A percentile compares a stretch with the other conserved stretches of the same genome.
Evolutionary conservation across 2,888 invertebrate genomes (phyloP).

Genomic region (Aradus depressus): DNA sequence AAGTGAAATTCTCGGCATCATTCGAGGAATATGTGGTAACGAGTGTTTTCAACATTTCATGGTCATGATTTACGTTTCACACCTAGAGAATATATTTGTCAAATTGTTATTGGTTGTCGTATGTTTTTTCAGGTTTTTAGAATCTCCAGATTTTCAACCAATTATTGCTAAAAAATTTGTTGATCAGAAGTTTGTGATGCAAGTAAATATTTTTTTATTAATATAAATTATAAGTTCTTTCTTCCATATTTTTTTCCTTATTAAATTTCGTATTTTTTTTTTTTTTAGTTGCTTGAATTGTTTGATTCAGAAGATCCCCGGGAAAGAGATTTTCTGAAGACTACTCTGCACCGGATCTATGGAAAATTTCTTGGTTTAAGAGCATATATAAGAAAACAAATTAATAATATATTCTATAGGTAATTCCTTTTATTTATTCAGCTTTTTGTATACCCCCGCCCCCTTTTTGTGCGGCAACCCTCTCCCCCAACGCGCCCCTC

Average conservation of each 20-base stretch:
- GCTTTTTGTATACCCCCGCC: conserved; percentile 77
- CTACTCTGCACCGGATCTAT: conserved; percentile 95
- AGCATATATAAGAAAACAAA: conserved; percentile 95
- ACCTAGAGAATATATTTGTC: no score
- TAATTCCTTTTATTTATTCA: conserved; percentile 40
- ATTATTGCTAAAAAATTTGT: conserved; percentile 84
- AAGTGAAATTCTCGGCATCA: no score
- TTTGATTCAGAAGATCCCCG: conserved; percentile 96
- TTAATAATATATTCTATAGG: conserved; percentile 92
- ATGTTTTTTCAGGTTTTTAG: conserved; percentile 67
- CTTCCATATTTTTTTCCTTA: conserved; percentile 1
- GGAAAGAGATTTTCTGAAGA: conserved; percentile 93
- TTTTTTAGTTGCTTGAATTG: conserved; percentile 37
- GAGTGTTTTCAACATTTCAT: no score
- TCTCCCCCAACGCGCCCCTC: no score
- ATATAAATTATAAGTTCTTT: no score
- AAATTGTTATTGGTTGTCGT: no score
- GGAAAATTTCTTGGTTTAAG: conserved; percentile 92
- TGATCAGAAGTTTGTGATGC: conserved; percentile 89
- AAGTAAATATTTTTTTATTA: no score
- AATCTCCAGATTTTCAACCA: conserved; percentile 88
- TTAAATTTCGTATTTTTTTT: conserved; percentile 2
- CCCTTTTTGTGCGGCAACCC: no score
- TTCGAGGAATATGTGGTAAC: no score
- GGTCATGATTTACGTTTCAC: no score